Conservation (phyloP, 2,888 invertebrate genomes). For the Operophtera brumata region DNA sequence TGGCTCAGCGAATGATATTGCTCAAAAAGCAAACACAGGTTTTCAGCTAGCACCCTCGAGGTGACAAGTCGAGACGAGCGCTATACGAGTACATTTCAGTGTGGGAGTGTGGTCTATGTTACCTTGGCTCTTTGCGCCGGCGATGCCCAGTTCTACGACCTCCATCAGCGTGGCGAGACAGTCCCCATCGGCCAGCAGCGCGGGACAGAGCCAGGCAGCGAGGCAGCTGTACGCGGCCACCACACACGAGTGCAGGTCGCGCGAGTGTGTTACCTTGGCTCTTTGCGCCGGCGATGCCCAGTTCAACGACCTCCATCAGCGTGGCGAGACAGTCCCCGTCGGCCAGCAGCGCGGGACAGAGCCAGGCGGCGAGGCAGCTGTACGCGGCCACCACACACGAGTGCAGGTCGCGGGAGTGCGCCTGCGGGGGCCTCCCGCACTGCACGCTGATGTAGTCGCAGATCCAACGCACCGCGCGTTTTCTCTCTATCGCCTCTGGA, state of each 20-base stretch:
- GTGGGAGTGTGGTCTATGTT: no score
- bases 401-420: slow-evolving; percentile 96
- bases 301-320: slow-evolving; percentile 97
- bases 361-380: slow-evolving; percentile 94
- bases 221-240: slow-evolving; percentile 96
- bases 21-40: no score
- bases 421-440: slow-evolving; percentile 95
- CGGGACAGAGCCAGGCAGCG: slow-evolving; percentile 95
- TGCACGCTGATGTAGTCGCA: slow-evolving; percentile 99
- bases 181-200: slow-evolving; percentile 94
- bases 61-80: no score
- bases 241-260: no score
- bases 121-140: slow-evolving; percentile 93
- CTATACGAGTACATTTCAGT: no score
- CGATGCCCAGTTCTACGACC: slow-evolving; percentile 98
- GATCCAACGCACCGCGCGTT: slow-evolving; percentile 97
- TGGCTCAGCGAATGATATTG: no score
- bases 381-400: slow-evolving; percentile 97
- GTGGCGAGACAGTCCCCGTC: slow-evolving; percentile 96
- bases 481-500: slow-evolving; percentile 92
- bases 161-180: slow-evolving; percentile 96
- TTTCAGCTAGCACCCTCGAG: no score
- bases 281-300: slow-evolving; percentile 98
- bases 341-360: slow-evolving; percentile 93
- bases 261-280: slow-evolving; percentile 78